Evolutionary conservation across 2,113 vertebrate species (phyloP).

Genomic region (human (Homo sapiens)): DNA sequence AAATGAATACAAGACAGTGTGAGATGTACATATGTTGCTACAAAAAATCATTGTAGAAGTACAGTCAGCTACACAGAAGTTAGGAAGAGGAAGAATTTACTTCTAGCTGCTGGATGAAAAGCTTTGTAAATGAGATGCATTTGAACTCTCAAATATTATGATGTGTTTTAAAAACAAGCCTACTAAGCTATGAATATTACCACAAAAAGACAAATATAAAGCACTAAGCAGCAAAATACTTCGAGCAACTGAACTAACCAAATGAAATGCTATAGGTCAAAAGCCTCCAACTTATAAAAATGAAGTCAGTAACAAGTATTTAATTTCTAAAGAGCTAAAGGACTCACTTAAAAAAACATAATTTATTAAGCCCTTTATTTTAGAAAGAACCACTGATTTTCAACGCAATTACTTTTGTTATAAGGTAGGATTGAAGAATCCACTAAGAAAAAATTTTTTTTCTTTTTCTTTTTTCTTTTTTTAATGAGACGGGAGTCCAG

Average conservation of each 20-base stretch:
- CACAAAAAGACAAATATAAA: conserved; percentile 2
- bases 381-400: neutral
- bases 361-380: neutral
- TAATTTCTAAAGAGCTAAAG: conserved; percentile 5
- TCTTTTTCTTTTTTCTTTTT: too few species aligned
- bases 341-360: conserved; percentile 24
- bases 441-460: neutral
- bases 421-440: neutral
- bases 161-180: conserved; percentile 16
- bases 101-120: neutral
- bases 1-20: neutral
- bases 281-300: conserved; percentile 17
- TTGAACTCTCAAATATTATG: neutral
- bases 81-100: neutral
- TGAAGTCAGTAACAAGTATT: conserved; percentile 29
- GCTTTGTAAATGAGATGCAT: neutral
- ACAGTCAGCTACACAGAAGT: neutral
- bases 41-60: neutral
- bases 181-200: conserved; percentile 18
- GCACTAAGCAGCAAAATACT: neutral
- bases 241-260: neutral
- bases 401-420: neutral
- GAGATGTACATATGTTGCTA: neutral
- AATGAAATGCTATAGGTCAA: conserved; percentile 16
- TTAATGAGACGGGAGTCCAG: too few species aligned